Evolutionary conservation across 2,888 invertebrate genomes (phyloP).

Genomic region (Cheilosia grossa): DNA sequence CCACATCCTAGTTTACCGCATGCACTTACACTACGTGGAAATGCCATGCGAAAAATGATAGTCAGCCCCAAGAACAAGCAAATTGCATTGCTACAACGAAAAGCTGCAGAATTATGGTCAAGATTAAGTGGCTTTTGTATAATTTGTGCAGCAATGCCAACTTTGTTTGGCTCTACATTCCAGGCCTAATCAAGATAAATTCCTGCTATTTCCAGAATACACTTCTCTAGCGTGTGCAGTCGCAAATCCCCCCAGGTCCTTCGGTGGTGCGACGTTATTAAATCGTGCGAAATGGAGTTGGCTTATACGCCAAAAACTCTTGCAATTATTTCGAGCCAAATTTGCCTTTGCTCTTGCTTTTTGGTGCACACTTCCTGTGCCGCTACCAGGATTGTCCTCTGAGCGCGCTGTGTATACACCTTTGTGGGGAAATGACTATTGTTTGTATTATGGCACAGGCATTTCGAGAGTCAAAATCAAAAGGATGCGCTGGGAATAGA

Average conservation of each 20-base stretch:
- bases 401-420: constrained; percentile 1
- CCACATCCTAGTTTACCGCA: constrained; percentile 11
- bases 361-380: constrained; percentile 13
- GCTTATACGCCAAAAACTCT: constrained; percentile 31
- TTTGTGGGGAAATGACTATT: constrained; percentile 14
- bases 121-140: constrained; percentile 55
- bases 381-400: constrained; percentile 7
- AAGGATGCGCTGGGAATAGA: not conserved
- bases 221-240: constrained; percentile 12
- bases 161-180: constrained; percentile 37
- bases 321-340: constrained; percentile 46
- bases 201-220: constrained; percentile 40
- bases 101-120: constrained; percentile 62
- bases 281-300: constrained; percentile 41
- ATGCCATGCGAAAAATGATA: not conserved
- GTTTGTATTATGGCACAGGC: constrained; percentile 20
- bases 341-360: constrained; percentile 14
- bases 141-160: constrained; percentile 21
- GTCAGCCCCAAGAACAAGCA: not conserved
- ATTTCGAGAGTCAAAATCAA: not conserved
- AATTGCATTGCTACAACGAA: constrained; percentile 32
- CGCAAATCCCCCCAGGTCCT: not conserved
- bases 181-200: constrained; percentile 65
- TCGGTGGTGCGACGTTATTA: constrained; percentile 39
- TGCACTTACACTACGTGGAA: constrained; percentile 2